Base-by-base conservation (phyloP, 1,140 invertebrate species). In the Pseudomyrmex gracilis region DNA sequence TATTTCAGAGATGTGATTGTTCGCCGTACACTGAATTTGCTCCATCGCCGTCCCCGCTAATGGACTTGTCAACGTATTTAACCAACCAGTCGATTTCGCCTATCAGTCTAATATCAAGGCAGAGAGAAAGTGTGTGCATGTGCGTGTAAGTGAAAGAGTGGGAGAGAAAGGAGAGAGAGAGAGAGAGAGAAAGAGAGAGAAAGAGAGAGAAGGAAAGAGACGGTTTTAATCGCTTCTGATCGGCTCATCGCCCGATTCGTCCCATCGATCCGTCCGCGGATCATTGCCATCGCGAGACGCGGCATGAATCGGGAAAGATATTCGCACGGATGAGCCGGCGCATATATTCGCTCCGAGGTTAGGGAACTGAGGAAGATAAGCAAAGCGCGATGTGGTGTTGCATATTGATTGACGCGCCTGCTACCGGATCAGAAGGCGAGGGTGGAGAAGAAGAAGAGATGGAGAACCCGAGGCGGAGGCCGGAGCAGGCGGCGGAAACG, bases 361-460 rank as follows among this genome's bases (percentile, higher is more conserved):
- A 71, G 73, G 67, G 49, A 85, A 55, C 73, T 85, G 88, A 86
- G 84, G 88, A 93, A 92, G 93, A 94, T 94, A 94, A 94, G 93
- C 92, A 94, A 92, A 93, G 93, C 92, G 89, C 87, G 89, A 89
- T 89, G 91, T 87, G 90, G 92, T 90, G 91, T 92, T 93, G 93
- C 93, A 94, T 94, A 94, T 94, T 93, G 93, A 94, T 94, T 94
- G 93, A 94, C 90, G 92, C 84, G 83, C 67, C 76, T 90, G 88
- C 86, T 83, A 78, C 73, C 60, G 90, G 91, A 91, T 91, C 91
- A 87, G 77, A 80, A 85, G 77, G 73, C 82, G 86, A 82, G 73
- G 85, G 87, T 53, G 84, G 64, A 61, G 84, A 87, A 88, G 83
- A 87, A 80, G 85, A 85, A 76, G 63, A 78, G 84, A 85, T 73